Conservation (phyloP, 2,888 invertebrate species). For the Troides helena region DNA sequence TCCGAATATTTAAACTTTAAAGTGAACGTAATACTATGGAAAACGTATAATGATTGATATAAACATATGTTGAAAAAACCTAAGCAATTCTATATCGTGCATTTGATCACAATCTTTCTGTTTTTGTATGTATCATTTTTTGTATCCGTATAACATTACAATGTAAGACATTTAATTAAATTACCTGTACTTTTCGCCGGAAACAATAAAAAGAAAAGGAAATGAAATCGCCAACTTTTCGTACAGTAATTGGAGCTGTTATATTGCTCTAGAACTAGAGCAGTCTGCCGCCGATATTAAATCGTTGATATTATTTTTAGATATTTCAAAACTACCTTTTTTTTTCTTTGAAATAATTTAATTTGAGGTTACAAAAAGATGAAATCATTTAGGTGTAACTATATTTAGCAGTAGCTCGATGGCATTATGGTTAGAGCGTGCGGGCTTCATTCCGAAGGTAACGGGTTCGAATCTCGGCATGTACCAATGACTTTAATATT, state of each 20-base stretch:
- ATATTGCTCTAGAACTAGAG: background rate
- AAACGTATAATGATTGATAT: too few relatives aligned
- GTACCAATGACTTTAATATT: too few relatives aligned
- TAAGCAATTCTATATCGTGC: background rate
- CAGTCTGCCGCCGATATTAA: background rate
- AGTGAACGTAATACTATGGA: too few relatives aligned
- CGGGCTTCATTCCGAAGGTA: too few relatives aligned
- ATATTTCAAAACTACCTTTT: background rate
- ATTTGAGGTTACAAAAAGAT: background rate
- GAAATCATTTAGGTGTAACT: too few relatives aligned
- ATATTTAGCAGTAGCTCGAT: background rate
- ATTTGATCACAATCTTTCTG: background rate
- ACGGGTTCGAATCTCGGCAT: too few relatives aligned
- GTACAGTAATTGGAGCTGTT: background rate
- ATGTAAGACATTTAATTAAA: too few relatives aligned
- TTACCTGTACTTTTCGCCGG: background rate
- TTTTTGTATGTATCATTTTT: too few relatives aligned
- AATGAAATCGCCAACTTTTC: background rate
- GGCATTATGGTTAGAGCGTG: too few relatives aligned
- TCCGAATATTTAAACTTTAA: background rate
- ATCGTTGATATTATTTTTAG: background rate
- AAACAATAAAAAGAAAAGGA: background rate
- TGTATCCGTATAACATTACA: too few relatives aligned
- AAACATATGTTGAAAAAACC: too few relatives aligned
- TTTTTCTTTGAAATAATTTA: background rate